These are phyloP conservation scores for Hirundichthys speculiger DNA, from an alignment of 2,113 vertebrate species.

Conservation along the genomic window DNA sequence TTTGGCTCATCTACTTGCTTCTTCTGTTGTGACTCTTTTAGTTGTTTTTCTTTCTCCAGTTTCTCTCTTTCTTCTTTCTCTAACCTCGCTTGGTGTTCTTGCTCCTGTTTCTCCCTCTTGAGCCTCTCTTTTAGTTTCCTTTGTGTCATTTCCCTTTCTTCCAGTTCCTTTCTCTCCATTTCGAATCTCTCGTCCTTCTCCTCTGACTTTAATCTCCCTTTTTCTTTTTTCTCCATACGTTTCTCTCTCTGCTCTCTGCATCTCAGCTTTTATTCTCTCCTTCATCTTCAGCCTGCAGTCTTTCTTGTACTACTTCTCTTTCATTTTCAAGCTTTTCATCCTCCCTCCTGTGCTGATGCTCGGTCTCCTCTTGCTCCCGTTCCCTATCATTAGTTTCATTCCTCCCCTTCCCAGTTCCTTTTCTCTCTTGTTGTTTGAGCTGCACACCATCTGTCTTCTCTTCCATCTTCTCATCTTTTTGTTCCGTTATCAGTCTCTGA, in stretches of 20 bases:
- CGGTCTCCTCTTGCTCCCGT: slow-evolving; percentile 1
- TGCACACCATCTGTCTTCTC: not conserved
- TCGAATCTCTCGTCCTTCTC: slow-evolving; percentile 20
- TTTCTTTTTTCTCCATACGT: no score
- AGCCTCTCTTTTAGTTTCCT: slow-evolving; percentile 13
- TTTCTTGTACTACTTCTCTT: slow-evolving; percentile 25
- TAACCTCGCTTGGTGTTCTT: slow-evolving; percentile 6
- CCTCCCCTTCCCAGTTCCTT: slow-evolving; percentile 11
- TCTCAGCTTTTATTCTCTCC: slow-evolving; percentile 8
- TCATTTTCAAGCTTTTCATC: slow-evolving; percentile 9
- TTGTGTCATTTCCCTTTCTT: slow-evolving; percentile 15
- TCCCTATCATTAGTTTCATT: not conserved
- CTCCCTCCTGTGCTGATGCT: not conserved
- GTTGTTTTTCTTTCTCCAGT: slow-evolving; percentile 32
- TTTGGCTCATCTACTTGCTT: slow-evolving; percentile 2
- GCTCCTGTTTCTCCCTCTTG: slow-evolving; percentile 16
- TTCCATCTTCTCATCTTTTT: not conserved
- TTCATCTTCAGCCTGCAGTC: slow-evolving; percentile 9
- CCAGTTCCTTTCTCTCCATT: slow-evolving; percentile 7
- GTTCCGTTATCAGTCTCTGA: slow-evolving; percentile 11
- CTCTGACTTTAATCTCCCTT: not conserved
- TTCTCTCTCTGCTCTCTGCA: slow-evolving; percentile 7
- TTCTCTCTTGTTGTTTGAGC: slow-evolving; percentile 9
- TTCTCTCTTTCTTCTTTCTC: slow-evolving; percentile 20
- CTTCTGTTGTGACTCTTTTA: slow-evolving; percentile 15